phyloP scores from a whole-genome alignment of 2,888 invertebrate genomes.

The Mycogona germanica region DNA sequence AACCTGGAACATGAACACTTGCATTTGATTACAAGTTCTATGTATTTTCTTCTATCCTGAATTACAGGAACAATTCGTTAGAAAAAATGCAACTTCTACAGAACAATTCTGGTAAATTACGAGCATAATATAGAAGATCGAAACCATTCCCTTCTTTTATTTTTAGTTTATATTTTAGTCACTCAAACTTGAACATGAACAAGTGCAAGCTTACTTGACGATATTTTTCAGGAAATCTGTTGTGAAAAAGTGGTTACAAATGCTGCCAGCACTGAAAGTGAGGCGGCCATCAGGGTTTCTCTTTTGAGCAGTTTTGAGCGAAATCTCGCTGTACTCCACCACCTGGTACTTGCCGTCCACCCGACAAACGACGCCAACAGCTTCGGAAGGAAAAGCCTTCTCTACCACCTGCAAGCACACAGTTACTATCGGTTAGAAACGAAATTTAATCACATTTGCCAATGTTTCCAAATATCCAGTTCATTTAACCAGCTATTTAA shows the following conservation, averaged over 20 bases:
- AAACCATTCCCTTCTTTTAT: too few species aligned
- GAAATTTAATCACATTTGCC: not conserved
- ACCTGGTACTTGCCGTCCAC: constrained; percentile 77
- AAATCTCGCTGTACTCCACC: constrained; percentile 96
- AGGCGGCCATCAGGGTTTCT: constrained; percentile 62
- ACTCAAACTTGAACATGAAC: too few species aligned
- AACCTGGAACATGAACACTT: too few species aligned
- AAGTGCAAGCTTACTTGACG: constrained; percentile 41
- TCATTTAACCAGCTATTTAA: not conserved
- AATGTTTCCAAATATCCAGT: not conserved
- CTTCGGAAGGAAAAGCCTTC: constrained; percentile 79
- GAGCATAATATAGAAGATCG: too few species aligned
- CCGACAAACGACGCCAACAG: constrained; percentile 91
- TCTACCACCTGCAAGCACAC: constrained; percentile 57
- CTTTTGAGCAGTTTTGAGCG: constrained; percentile 69
- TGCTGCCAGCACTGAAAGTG: constrained; percentile 89
- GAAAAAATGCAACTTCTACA: too few species aligned
- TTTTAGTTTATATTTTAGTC: too few species aligned
- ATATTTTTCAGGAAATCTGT: constrained; percentile 67
- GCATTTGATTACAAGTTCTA: too few species aligned
- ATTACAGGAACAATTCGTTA: too few species aligned
- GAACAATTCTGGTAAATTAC: too few species aligned
- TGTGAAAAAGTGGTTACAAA: constrained; percentile 96
- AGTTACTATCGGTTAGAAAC: too few species aligned
- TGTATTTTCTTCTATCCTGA: too few species aligned